These are phyloP conservation scores for Dasypogon diadema DNA, from an alignment of 2,888 invertebrate species.

Conservation along the genomic window DNA sequence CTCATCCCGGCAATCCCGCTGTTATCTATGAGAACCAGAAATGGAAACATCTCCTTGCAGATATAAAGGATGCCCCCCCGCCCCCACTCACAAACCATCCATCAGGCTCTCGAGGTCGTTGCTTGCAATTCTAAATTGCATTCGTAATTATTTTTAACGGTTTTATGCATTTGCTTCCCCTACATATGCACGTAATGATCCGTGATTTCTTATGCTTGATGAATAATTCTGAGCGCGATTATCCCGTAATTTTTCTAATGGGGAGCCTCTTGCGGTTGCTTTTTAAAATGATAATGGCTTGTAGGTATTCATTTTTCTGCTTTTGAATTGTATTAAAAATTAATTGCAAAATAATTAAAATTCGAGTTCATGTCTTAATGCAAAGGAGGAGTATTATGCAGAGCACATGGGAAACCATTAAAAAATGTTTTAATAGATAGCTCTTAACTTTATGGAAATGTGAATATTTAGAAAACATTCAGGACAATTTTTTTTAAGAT, in stretches of 20 bases:
- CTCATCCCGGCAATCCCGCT: neutral
- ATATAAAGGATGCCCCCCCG: neutral
- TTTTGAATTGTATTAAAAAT: neutral
- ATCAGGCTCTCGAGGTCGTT: neutral
- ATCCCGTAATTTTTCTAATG: conserved; percentile 44
- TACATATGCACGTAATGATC: conserved; percentile 46
- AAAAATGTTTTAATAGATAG: neutral
- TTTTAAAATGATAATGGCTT: conserved; percentile 45
- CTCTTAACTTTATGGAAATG: no score
- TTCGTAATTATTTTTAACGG: conserved; percentile 43
- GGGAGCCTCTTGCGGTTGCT: conserved; percentile 40
- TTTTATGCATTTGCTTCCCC: conserved; percentile 30
- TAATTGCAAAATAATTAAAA: conserved; percentile 50
- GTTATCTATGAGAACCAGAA: neutral
- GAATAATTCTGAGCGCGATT: conserved; percentile 38
- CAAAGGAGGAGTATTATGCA: neutral
- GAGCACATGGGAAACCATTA: neutral
- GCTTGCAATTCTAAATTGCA: conserved; percentile 37
- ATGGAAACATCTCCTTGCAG: neutral
- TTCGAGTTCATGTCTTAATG: conserved; percentile 25
- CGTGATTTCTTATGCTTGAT: conserved; percentile 42
- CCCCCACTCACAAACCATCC: neutral
- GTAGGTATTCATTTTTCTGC: conserved; percentile 8
- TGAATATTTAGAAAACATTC: no score
- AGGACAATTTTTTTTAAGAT: no score